A percentile compares a stretch with the other conserved stretches of the same genome.
These are phyloP conservation scores for Phacellophora camtschatica DNA, from an alignment of 30 jellyfish, hydroid and myxozoan genomes.

Conservation along the genomic window DNA sequence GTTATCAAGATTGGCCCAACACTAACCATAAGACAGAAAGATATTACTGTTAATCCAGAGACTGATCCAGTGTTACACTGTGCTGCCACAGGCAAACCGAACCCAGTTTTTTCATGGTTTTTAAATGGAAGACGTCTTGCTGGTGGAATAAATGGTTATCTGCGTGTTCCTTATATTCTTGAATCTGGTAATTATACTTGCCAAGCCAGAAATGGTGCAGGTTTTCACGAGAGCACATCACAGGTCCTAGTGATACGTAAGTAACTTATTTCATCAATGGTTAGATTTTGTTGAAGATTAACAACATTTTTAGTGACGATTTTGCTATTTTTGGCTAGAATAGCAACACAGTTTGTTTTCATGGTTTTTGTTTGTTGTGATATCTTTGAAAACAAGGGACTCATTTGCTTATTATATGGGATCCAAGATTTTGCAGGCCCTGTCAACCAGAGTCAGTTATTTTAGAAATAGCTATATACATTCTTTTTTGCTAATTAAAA, in stretches of 20 bases:
- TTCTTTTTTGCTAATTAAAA: too few species aligned
- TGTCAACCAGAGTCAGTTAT: too few species aligned
- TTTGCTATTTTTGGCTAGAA: not conserved
- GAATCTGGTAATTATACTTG: conserved; percentile 59
- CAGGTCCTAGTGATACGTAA: conserved; percentile 69
- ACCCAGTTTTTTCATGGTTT: conserved; percentile 64
- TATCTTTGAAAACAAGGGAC: too few species aligned
- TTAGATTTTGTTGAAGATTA: not conserved
- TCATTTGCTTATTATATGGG: not conserved
- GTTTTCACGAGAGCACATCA: conserved; percentile 53
- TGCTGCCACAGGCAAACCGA: conserved; percentile 74
- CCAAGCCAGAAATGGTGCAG: conserved; percentile 77
- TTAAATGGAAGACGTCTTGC: conserved; percentile 48
- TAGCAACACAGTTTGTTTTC: too few species aligned
- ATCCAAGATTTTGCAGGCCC: not conserved
- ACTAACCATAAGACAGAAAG: conserved; percentile 31
- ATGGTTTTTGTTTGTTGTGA: too few species aligned
- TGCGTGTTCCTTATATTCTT: not conserved
- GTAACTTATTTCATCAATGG: not conserved
- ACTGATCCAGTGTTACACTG: conserved; percentile 30
- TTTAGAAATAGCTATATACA: too few species aligned
- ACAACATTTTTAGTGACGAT: not conserved
- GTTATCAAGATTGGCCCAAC: conserved; percentile 69
- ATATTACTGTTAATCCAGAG: conserved; percentile 57
- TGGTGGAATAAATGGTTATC: conserved; percentile 53